Conservation (phyloP, 2,888 invertebrate genomes). For the Prenolepis imparis region DNA sequence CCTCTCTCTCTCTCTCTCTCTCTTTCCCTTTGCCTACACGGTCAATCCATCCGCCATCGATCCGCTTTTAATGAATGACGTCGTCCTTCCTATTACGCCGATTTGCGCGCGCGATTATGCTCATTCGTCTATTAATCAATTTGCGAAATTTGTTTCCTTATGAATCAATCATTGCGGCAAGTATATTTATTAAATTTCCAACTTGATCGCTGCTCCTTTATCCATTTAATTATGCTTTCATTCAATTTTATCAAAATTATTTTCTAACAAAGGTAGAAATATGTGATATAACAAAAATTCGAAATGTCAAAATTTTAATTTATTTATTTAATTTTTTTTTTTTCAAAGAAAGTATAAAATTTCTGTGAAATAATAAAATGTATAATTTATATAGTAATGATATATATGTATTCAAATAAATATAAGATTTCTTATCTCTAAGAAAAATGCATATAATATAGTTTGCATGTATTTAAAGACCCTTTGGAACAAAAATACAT, state of each 20-base stretch:
- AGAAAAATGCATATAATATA: not conserved
- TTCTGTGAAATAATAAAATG: not conserved
- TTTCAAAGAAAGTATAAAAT: not conserved
- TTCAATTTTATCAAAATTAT: not conserved
- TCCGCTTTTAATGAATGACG: constrained; percentile 38
- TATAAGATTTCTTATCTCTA: not conserved
- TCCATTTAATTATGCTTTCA: not conserved
- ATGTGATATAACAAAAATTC: not conserved
- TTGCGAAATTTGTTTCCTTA: not conserved
- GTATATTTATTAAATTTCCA: not conserved
- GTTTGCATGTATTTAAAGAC: not conserved
- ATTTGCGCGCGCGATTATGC: not conserved
- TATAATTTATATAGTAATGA: not conserved
- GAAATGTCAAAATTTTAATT: not conserved
- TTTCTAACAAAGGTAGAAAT: not conserved
- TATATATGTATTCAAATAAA: not conserved
- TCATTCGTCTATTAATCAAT: not conserved
- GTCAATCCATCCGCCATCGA: constrained; percentile 12
- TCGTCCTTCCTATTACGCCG: not conserved
- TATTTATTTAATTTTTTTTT: no score
- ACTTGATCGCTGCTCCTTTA: not conserved
- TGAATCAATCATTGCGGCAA: not conserved
- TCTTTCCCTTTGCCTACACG: constrained; percentile 43
- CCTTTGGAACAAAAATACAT: not conserved
- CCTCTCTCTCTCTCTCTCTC: not conserved